Evolutionary conservation across 2,113 vertebrate species (phyloP).

Genomic region (Oceanodroma tethys): DNA sequence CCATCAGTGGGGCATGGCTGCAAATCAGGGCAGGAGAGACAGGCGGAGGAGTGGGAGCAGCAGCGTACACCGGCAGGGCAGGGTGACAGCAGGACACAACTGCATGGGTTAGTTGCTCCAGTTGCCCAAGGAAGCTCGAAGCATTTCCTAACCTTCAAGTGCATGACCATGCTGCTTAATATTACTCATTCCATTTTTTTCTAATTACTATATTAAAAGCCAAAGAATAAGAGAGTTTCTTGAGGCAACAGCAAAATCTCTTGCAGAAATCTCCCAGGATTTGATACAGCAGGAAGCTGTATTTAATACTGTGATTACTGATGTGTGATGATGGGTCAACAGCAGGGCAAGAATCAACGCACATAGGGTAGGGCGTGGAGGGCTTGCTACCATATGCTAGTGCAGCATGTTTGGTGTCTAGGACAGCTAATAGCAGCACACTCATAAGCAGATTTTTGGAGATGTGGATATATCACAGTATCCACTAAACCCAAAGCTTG

Average conservation of each 20-base stretch:
- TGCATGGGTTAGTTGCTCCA: neutral
- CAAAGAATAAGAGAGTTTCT: conserved; percentile 38
- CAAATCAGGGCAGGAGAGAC: neutral
- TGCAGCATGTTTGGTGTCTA: neutral
- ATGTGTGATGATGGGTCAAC: neutral
- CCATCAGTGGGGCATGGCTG: neutral
- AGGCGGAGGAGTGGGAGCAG: neutral
- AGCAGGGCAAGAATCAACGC: neutral
- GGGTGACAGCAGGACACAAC: neutral
- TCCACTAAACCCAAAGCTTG: neutral
- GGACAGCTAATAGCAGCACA: neutral
- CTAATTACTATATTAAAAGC: conserved; percentile 37
- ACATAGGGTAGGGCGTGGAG: rapidly evolving
- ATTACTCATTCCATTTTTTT: neutral
- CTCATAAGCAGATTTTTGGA: neutral
- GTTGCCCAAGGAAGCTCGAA: neutral
- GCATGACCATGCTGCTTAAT: neutral
- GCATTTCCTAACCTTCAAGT: neutral
- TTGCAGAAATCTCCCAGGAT: neutral
- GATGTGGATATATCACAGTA: neutral
- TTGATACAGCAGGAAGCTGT: conserved; percentile 3
- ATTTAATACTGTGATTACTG: conserved; percentile 24
- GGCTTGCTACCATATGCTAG: neutral
- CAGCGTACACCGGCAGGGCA: neutral
- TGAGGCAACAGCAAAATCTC: conserved; percentile 11